Conservation (phyloP, 2,888 invertebrate species). For the Tetragonisca angustula region DNA sequence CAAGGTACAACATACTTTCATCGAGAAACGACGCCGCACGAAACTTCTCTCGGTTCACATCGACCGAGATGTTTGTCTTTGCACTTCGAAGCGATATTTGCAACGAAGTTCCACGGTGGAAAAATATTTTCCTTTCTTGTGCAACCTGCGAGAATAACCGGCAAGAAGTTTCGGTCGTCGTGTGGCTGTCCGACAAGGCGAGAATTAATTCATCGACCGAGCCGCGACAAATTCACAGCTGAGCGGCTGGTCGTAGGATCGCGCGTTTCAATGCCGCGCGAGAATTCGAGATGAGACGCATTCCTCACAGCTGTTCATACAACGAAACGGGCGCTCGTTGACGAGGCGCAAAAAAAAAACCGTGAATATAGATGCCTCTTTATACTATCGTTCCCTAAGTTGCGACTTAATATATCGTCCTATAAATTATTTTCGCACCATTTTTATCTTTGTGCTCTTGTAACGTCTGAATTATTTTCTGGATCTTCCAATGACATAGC, state of each 20-base stretch:
- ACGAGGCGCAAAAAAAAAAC: conserved; percentile 28
- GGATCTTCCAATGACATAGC: not conserved
- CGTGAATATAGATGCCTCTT: conserved; percentile 55
- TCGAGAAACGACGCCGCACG: not conserved
- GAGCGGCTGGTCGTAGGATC: conserved; percentile 33
- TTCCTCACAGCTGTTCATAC: conserved; percentile 71
- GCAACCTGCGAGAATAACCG: not conserved
- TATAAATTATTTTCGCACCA: conserved; percentile 48
- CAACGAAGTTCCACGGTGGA: not conserved
- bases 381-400: conserved; percentile 36
- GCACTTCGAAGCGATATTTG: not conserved
- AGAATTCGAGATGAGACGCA: conserved; percentile 39
- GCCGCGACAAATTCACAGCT: conserved; percentile 30
- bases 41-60: not conserved
- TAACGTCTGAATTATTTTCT: not conserved
- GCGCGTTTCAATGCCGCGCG: conserved; percentile 15
- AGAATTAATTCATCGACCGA: not conserved
- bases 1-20: no score
- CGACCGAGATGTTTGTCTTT: not conserved
- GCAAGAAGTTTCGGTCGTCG: not conserved
- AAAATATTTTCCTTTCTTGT: not conserved
- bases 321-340: conserved; percentile 44
- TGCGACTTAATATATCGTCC: conserved; percentile 57
- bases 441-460: conserved; percentile 21
- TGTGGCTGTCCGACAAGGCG: not conserved